A percentile compares a stretch with the other conserved stretches of the same genome.
Conservation (phyloP, 2,113 vertebrate species). For the Echinops telfairi region DNA sequence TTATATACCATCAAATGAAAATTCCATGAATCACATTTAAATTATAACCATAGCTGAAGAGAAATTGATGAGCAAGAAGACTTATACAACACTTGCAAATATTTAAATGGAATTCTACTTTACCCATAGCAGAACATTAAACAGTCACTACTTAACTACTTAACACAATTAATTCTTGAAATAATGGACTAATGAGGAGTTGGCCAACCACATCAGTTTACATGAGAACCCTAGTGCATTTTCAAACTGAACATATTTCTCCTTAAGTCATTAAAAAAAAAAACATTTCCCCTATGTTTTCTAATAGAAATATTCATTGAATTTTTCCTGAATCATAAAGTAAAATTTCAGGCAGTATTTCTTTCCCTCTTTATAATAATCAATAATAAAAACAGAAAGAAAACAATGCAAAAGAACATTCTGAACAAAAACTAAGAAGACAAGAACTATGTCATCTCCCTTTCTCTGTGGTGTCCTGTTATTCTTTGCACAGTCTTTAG, state of each 20-base stretch:
- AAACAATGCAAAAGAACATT: background rate
- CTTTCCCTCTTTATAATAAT: background rate
- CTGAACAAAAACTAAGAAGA: no score
- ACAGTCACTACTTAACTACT: constrained; percentile 38
- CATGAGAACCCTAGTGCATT: constrained; percentile 48
- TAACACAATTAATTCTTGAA: constrained; percentile 30
- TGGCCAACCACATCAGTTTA: background rate
- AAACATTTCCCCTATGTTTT: background rate
- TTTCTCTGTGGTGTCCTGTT: background rate
- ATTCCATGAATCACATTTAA: background rate
- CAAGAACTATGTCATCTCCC: constrained; percentile 9
- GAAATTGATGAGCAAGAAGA: constrained; percentile 23
- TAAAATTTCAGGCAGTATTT: background rate
- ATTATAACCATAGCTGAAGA: background rate
- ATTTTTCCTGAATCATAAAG: background rate
- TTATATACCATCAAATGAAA: background rate
- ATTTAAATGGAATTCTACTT: constrained; percentile 17
- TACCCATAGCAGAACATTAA: constrained; percentile 1
- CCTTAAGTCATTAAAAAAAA: constrained; percentile 5
- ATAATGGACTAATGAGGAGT: constrained; percentile 5
- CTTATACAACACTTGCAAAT: background rate
- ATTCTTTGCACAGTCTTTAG: background rate
- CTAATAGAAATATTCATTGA: background rate
- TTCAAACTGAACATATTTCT: constrained; percentile 41
- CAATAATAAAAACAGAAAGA: background rate